Evolutionary conservation across 2,113 vertebrate species (phyloP), one percentile per base, ranked within the genome.

Genomic region (Crotophaga sulcirostris): DNA sequence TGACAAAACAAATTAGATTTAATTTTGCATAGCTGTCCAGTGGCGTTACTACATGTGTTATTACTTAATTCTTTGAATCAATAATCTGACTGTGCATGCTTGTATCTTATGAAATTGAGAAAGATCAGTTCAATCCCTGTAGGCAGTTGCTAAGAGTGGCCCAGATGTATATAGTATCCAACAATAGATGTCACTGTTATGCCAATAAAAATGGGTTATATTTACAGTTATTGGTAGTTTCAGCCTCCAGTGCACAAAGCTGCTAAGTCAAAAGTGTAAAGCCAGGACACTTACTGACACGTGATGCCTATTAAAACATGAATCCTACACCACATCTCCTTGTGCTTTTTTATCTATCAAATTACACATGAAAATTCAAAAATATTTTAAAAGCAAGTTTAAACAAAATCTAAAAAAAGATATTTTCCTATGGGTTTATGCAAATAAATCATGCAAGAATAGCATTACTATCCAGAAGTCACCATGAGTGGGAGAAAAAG

Each of bases 101-200:
- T 68, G 34, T 52, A 54, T 59, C 68, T 73, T 44, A 64, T 2
- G 42, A 94, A 94, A 96, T 54, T 16, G 66, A 90, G 84, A 67
- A 52, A 38, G 68, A 91, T 11, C 62, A 40, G 62, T 38, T 96
- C 91, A 54, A 67, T 84, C 88, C 52, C 70, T 85, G 77, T 10
- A 79, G 74, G 69, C 68, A 70, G 73, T 52, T 94, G n/a, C 44
- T 94, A 73, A 58, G 91, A 55, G 89, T 86, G 93, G 89, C 72
- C 70, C 66, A 88, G 93, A 92, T 93, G 10, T 91, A 89, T 69
- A 94, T 94, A 95, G 87, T 34, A 91, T 29, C 21, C 82, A 97
- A 97, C 97, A 97, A 98, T 96, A 98, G 97, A 97, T 97, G 97
- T 98, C 97, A 97, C 97, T 97, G 70, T 98, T 97, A 96, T 97